These are phyloP conservation scores for Eulacestoma nigropectus DNA, from an alignment of 2,113 vertebrate genomes.

Conservation along the genomic window DNA sequence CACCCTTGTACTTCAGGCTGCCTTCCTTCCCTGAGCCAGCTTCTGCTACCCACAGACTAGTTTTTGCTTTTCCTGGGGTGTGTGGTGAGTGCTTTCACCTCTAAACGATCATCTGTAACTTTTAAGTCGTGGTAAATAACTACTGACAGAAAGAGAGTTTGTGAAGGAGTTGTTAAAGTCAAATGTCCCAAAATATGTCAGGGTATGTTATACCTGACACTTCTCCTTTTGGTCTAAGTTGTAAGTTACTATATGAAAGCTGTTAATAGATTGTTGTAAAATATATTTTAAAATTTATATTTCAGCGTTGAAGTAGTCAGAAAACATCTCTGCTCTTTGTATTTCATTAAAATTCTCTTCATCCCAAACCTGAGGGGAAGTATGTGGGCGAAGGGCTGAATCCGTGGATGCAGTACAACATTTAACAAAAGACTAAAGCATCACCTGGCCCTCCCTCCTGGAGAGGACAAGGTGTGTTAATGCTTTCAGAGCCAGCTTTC, in stretches of 20 bases:
- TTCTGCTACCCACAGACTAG: neutral
- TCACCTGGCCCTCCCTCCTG: neutral
- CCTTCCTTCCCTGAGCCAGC: neutral
- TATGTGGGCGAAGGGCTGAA: neutral
- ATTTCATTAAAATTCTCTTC: neutral
- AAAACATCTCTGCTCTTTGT: neutral
- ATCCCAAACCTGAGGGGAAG: neutral
- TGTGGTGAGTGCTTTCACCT: neutral
- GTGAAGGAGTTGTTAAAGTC: neutral
- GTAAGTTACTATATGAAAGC: neutral
- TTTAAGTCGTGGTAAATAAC: neutral
- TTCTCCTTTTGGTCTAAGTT: neutral
- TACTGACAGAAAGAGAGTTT: neutral
- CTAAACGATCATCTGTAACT: neutral
- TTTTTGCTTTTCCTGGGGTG: neutral
- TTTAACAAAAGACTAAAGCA: neutral
- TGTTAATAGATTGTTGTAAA: neutral
- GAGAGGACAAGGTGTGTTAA: neutral
- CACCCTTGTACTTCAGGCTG: neutral
- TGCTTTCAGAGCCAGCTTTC: neutral
- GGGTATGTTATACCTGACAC: neutral
- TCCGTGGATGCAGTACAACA: neutral
- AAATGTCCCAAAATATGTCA: neutral
- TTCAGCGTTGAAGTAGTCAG: neutral
- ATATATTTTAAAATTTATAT: neutral